These are phyloP conservation scores for Parnassius orleans DNA, from an alignment of 2,888 invertebrate species.

Conservation along the genomic window DNA sequence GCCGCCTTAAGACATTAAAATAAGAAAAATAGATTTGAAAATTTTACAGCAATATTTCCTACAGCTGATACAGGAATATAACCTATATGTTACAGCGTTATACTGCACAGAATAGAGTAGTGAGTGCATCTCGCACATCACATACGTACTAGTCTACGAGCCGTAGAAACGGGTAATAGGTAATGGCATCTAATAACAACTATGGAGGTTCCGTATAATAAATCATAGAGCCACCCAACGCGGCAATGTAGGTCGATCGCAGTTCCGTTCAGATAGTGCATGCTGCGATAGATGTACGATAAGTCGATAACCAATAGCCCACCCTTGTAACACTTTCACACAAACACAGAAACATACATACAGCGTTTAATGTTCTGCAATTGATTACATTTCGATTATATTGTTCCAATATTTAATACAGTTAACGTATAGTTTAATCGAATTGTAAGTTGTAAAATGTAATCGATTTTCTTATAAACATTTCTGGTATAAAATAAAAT, in stretches of 20 bases:
- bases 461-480: too few relatives aligned
- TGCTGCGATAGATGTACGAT: constrained; percentile 11
- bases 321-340: constrained; percentile 23
- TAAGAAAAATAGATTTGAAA: too few relatives aligned
- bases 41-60: too few relatives aligned
- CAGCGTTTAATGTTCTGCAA: background rate
- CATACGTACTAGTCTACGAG: constrained; percentile 23
- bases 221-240: constrained; percentile 50
- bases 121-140: constrained; percentile 20
- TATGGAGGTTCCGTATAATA: constrained; percentile 41
- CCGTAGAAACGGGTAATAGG: constrained; percentile 36
- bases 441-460: too few relatives aligned
- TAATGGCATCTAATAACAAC: constrained; percentile 43
- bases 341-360: constrained; percentile 23
- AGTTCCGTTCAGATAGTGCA: constrained; percentile 26
- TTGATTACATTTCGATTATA: background rate
- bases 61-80: too few relatives aligned
- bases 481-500: too few relatives aligned
- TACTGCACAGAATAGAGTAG: constrained; percentile 9
- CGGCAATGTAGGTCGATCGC: constrained; percentile 40
- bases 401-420: background rate
- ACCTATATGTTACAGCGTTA: too few relatives aligned
- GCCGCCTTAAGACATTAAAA: too few relatives aligned
- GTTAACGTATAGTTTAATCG: too few relatives aligned
- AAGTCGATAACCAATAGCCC: constrained; percentile 8